Base-by-base conservation (phyloP, 2,113 vertebrate genomes). In the Camelus dromedarius region DNA sequence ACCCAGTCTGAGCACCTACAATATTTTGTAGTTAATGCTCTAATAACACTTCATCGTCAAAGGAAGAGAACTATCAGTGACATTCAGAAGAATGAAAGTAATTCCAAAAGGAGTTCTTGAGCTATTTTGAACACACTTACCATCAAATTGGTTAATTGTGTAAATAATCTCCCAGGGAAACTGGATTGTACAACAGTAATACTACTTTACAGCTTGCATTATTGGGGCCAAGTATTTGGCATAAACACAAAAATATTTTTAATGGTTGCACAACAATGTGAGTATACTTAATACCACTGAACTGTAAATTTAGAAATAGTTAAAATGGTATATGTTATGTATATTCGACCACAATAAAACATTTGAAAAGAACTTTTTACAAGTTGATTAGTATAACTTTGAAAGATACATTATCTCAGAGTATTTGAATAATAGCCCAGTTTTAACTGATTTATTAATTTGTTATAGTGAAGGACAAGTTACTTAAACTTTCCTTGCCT, bases 101-200 rank as follows among this genome's bases (percentile, higher is more conserved):
- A 91, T 95, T 83, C 38, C 30, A 92, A 79, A 81, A 92, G 48
- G 22, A 76, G 26, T 82, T 91, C 32, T 88, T 96, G 22, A 76
- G 64, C 28, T 69, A 54, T 76, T 93, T 52, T 48, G 1, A 97
- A 85, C 14, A 96, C 10, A 88, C 6, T 46, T 72, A 60, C 8
- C 58, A 73, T 50, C 35, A 73, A 83, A 64, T 73, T 32, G 89
- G 1, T 60, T 60, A 91, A 72, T 7, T 56, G 13, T 90, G 15
- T 56, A 48, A 12, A 95, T 28, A 88, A 93, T 30, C 20, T 89
- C 35, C 22, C 5, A 87, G 18, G 28, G 22, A 82, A 90, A 87
- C 11, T 70, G 12, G 22, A 93, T 8, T 7, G 13, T 28, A 60
- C 26, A 75, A 69, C 8, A 79, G 26, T 46, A 92, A 24, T 10